Evolutionary conservation across 1,140 invertebrate genomes (phyloP).

Genomic region (Ceratitis capitata): DNA sequence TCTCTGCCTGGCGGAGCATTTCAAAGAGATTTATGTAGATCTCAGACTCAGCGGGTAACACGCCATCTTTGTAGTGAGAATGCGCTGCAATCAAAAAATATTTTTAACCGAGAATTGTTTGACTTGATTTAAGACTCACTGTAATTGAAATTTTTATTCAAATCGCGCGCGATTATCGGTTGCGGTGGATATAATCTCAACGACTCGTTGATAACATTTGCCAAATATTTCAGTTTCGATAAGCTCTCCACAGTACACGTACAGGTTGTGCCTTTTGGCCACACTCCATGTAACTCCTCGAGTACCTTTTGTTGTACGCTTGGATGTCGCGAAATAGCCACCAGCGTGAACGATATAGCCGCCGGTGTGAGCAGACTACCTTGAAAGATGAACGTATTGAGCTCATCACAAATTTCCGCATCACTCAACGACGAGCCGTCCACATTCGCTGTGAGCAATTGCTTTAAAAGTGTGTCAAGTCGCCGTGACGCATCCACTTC

Average conservation of each 20-base stretch:
- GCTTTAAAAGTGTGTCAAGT: constrained; percentile 74
- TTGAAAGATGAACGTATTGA: constrained; percentile 82
- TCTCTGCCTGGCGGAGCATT: constrained; percentile 50
- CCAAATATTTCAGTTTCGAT: constrained; percentile 62
- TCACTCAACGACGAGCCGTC: constrained; percentile 70
- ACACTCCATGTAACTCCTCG: constrained; percentile 70
- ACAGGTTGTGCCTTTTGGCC: constrained; percentile 61
- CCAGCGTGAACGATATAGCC: constrained; percentile 69
- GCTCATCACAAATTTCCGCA: constrained; percentile 76
- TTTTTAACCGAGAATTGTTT: neutral
- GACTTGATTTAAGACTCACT: neutral
- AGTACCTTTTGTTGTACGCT: constrained; percentile 72
- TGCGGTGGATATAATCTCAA: constrained; percentile 75
- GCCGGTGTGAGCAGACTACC: constrained; percentile 69
- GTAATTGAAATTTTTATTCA: constrained; percentile 66
- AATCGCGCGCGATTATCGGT: constrained; percentile 71
- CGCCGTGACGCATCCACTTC: constrained; percentile 22
- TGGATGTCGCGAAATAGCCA: constrained; percentile 68
- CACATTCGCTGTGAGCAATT: constrained; percentile 73
- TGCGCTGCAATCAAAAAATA: constrained; percentile 43
- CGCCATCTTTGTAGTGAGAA: constrained; percentile 44
- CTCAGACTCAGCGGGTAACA: constrained; percentile 54
- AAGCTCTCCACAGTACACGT: constrained; percentile 48
- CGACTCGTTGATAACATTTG: constrained; percentile 74
- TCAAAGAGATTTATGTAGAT: constrained; percentile 48